A percentile compares a stretch with the other conserved stretches of the same genome.
phyloP scores from a whole-genome alignment of 2,113 vertebrate genomes.

The Chunga burmeisteri region DNA sequence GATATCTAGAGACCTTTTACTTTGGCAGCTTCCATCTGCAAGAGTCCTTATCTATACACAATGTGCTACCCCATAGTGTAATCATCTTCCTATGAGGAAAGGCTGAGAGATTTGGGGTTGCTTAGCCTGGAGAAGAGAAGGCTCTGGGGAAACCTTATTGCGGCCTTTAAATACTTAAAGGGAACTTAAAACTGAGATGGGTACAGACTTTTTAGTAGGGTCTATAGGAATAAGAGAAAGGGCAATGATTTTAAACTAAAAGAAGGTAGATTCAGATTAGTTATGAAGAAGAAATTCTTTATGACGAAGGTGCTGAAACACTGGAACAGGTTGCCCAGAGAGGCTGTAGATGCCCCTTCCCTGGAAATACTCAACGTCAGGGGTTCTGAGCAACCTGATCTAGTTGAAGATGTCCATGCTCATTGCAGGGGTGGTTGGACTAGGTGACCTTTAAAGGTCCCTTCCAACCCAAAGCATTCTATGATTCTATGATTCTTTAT shows the following conservation, averaged over 20 bases:
- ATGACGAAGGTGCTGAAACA: no score
- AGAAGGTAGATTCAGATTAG: background rate
- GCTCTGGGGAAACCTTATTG: background rate
- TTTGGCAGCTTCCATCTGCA: background rate
- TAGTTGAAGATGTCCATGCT: background rate
- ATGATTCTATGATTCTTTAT: background rate
- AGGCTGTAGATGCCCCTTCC: no score
- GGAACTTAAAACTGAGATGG: background rate
- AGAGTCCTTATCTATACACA: background rate
- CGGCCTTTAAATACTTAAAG: background rate
- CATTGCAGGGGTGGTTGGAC: fast-evolving
- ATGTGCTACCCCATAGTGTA: background rate
- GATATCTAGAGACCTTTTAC: background rate
- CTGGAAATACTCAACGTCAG: background rate
- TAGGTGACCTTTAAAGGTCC: background rate
- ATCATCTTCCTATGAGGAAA: background rate
- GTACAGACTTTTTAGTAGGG: background rate
- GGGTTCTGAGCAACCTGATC: background rate
- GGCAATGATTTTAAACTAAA: background rate
- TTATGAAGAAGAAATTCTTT: background rate
- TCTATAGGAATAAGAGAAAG: background rate
- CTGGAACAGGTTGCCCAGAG: no score
- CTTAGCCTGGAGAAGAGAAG: no score
- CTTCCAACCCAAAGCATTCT: background rate
- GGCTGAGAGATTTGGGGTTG: background rate